These are phyloP conservation scores for Thunnus maccoyii DNA, from an alignment of 2,113 vertebrate genomes.

Conservation along the genomic window DNA sequence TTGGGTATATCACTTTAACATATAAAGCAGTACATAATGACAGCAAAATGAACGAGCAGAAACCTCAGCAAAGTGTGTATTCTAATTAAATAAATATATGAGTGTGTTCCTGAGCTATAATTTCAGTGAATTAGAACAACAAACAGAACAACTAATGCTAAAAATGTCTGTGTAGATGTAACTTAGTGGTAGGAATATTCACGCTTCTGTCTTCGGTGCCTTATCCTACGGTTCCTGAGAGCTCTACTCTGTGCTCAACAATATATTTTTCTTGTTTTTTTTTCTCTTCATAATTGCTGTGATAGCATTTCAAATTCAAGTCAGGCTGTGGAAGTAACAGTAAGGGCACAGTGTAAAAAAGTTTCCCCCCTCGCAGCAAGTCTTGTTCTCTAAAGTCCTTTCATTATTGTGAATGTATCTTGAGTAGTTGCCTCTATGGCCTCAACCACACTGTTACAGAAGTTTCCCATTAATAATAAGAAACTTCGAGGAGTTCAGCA, in stretches of 20 bases:
- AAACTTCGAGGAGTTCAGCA: not conserved
- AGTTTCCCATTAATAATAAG: not conserved
- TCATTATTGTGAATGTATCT: constrained; percentile 3
- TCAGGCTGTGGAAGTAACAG: not conserved
- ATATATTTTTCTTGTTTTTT: not conserved
- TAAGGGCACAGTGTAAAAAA: constrained; percentile 3
- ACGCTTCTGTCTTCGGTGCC: not conserved
- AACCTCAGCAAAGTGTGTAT: too few species aligned
- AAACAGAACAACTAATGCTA: not conserved
- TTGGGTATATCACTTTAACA: not conserved
- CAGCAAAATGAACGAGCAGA: too few species aligned
- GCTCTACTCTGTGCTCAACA: not conserved
- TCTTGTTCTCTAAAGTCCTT: constrained; percentile 20
- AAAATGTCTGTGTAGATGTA: not conserved
- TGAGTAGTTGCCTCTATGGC: not conserved
- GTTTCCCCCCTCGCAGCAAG: not conserved
- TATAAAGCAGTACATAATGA: too few species aligned
- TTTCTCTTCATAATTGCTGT: not conserved
- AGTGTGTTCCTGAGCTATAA: too few species aligned
- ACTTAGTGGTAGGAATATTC: not conserved
- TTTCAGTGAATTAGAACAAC: not conserved
- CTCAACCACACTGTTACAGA: not conserved
- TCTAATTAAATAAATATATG: too few species aligned
- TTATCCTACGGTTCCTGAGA: not conserved
- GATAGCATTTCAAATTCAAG: constrained; percentile 3